These are phyloP conservation scores for Phycodurus eques DNA, from an alignment of 2,113 vertebrate species.

Conservation along the genomic window DNA sequence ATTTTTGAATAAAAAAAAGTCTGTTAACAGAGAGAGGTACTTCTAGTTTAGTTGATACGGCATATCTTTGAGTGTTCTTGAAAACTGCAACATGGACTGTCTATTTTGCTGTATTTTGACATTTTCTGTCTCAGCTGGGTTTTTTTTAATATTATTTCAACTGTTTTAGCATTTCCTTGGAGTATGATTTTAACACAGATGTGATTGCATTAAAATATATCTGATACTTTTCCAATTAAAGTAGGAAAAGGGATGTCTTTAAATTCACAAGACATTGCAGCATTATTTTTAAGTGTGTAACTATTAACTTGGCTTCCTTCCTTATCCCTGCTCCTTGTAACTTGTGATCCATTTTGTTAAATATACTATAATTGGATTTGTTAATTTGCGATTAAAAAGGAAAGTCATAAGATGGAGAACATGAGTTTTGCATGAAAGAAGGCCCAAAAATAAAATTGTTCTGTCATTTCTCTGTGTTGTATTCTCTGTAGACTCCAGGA, in stretches of 20 bases:
- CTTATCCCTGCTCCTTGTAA: neutral
- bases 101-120: conserved; percentile 1
- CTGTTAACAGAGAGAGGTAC: neutral
- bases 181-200: neutral
- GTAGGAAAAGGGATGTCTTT: neutral
- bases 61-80: neutral
- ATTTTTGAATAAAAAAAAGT: neutral
- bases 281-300: neutral
- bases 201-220: neutral
- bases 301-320: neutral
- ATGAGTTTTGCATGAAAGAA: neutral
- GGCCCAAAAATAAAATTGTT: neutral
- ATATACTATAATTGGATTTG: neutral
- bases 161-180: neutral
- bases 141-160: neutral
- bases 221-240: neutral
- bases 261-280: neutral
- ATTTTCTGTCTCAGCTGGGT: neutral
- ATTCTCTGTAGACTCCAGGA: neutral
- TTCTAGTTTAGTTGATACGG: neutral
- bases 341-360: neutral
- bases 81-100: neutral
- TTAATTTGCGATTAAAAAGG: neutral
- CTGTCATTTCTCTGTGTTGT: conserved; percentile 17
- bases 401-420: neutral